Conservation (phyloP, 2,888 invertebrate species). For the Nomada ruficornis region DNA sequence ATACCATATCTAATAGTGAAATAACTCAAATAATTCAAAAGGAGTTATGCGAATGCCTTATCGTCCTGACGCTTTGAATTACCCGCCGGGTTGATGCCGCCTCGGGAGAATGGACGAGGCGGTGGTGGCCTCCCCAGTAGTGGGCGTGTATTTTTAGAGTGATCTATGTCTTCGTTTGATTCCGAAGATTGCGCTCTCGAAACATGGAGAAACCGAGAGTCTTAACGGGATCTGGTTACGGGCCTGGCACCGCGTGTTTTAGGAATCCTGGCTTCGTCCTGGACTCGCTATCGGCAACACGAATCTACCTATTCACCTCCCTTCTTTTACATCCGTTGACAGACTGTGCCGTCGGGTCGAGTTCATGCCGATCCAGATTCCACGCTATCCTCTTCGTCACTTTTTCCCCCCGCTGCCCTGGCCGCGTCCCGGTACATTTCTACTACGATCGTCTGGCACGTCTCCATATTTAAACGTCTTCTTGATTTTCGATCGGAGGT, state of each 20-base stretch:
- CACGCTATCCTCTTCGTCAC: slow-evolving; percentile 13
- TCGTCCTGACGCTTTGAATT: slow-evolving; percentile 81
- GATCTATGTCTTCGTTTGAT: slow-evolving; percentile 81
- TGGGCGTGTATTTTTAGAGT: slow-evolving; percentile 80
- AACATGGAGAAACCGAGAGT: slow-evolving; percentile 55
- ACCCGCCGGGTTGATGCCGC: slow-evolving; percentile 62
- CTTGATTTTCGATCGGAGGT: no score
- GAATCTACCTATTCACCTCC: slow-evolving; percentile 64
- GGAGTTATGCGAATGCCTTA: slow-evolving; percentile 82
- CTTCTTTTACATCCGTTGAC: slow-evolving; percentile 53
- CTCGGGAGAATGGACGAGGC: slow-evolving; percentile 53
- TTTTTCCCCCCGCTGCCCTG: background rate
- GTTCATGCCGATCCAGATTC: slow-evolving; percentile 61
- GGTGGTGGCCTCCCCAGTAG: slow-evolving; percentile 53
- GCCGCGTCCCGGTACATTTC: background rate
- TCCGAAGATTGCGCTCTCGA: slow-evolving; percentile 78
- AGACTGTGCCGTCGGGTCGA: slow-evolving; percentile 37
- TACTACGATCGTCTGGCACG: slow-evolving; percentile 9
- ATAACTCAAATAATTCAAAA: slow-evolving; percentile 82
- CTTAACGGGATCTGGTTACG: slow-evolving; percentile 80
- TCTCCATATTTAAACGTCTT: no score
- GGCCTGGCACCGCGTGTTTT: slow-evolving; percentile 68
- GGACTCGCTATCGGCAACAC: slow-evolving; percentile 66
- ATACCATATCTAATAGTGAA: slow-evolving; percentile 83
- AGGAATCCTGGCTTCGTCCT: slow-evolving; percentile 67